These are phyloP conservation scores for Typhlichthys eigenmanni DNA, from an alignment of 2,797 vertebrate genomes.

Conservation along the genomic window DNA sequence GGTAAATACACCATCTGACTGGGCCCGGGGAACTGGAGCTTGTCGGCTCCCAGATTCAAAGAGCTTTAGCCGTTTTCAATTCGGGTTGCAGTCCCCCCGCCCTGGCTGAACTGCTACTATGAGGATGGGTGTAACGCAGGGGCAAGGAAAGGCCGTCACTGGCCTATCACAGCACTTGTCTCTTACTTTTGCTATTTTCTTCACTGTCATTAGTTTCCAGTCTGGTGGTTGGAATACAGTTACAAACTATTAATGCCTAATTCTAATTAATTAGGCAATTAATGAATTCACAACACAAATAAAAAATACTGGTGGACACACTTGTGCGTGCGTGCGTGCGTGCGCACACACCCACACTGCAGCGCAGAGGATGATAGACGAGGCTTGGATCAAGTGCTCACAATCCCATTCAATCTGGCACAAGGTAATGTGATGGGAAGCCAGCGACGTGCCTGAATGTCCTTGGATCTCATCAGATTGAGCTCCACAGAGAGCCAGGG, in stretches of 20 bases:
- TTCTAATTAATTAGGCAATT: not conserved
- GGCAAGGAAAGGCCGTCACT: too few relatives aligned
- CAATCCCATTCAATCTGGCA: slow-evolving; percentile 7
- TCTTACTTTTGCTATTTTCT: not conserved
- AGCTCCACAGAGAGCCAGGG: slow-evolving; percentile 2
- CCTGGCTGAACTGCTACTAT: too few relatives aligned
- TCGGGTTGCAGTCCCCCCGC: not conserved
- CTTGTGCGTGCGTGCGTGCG: too few relatives aligned
- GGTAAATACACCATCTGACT: not conserved
- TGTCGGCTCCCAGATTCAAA: not conserved
- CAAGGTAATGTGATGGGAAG: slow-evolving; percentile 17
- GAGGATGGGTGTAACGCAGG: too few relatives aligned
- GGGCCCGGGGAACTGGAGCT: not conserved
- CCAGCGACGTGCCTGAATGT: not conserved
- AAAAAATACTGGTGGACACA: not conserved
- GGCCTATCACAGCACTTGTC: not conserved
- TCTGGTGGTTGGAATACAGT: slow-evolving; percentile 5
- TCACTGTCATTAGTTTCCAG: not conserved
- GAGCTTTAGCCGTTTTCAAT: slow-evolving; percentile 10
- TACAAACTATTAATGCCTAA: not conserved
- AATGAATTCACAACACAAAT: not conserved
- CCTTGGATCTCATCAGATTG: slow-evolving; percentile 12
- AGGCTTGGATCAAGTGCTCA: not conserved
- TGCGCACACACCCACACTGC: not conserved
- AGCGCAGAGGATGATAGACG: not conserved